Evolutionary conservation across 2,888 invertebrate genomes (phyloP), one percentile per base, ranked within the genome.

Genomic region (Crocallis elinguaria): DNA sequence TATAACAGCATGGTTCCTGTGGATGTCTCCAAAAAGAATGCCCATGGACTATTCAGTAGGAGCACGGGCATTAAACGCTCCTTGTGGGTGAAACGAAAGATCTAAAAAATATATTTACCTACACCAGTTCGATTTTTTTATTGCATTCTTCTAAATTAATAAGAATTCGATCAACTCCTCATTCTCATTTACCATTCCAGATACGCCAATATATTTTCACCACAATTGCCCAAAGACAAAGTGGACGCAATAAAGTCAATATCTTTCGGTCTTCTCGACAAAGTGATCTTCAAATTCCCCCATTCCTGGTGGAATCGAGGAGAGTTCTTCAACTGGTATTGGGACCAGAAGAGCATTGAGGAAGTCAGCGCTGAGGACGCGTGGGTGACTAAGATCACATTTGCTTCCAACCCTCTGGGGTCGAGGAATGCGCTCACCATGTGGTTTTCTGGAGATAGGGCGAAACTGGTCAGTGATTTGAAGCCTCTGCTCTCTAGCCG

Each of bases 161-260:
- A n/a, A n/a, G n/a, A n/a, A n/a, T n/a, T n/a, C n/a, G n/a, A n/a
- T n/a, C n/a, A n/a, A n/a, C n/a, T n/a, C n/a, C n/a, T n/a, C n/a
- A n/a, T n/a, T n/a, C n/a, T n/a, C 29, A 29, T 6, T 5, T 3
- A 29, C 3, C 25, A 4, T 42, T 32, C 16, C 62, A 71, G 71
- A 54, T 52, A 67, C 43, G 9, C 8, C 16, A 74, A 75, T 0
- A 52, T 94, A 94, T 67, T 66, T 71, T 12, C 94, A 8, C 94
- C 94, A 0, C 63, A 75, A 9, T 73, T 94, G 25, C 92, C 93
- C 4, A 33, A 71, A 3, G 66, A 69, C 2, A 94, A 94, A 76
- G 62, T 84, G 0, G 79, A 78, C 23, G 88, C 92, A 0, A 94
- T 94, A 19, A 66, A 93, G 79, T 80, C 84, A 23, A 71, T 95